phyloP scores from a whole-genome alignment of 2,888 invertebrate species.

The Biston stratarius region DNA sequence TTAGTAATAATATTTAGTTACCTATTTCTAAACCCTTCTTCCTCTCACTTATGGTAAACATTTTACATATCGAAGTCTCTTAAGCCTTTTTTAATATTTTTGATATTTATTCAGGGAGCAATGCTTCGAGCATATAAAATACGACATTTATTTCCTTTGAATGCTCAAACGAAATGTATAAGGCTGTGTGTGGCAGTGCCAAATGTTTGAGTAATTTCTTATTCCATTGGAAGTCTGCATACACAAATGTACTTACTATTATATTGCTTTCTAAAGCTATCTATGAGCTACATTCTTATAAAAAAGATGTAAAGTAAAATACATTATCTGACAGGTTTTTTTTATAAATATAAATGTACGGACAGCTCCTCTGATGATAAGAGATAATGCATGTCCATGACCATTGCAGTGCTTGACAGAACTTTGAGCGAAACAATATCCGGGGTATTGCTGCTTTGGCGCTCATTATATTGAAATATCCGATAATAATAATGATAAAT shows the following conservation, averaged over 20 bases:
- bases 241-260: slow-evolving; percentile 17
- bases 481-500: too few relatives aligned
- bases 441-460: too few relatives aligned
- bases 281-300: slow-evolving; percentile 20
- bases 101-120: slow-evolving; percentile 18
- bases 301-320: too few relatives aligned
- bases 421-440: too few relatives aligned
- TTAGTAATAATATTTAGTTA: not conserved
- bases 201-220: slow-evolving; percentile 41
- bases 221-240: slow-evolving; percentile 37
- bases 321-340: too few relatives aligned
- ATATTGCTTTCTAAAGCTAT: slow-evolving; percentile 6
- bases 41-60: not conserved
- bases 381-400: too few relatives aligned
- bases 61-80: slow-evolving; percentile 15
- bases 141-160: slow-evolving; percentile 37
- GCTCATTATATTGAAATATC: too few relatives aligned
- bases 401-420: too few relatives aligned
- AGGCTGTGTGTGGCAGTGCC: slow-evolving; percentile 31
- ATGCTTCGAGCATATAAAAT: slow-evolving; percentile 13
- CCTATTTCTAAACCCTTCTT: not conserved
- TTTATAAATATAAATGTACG: too few relatives aligned
- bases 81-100: slow-evolving; percentile 7
- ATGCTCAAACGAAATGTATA: slow-evolving; percentile 41
- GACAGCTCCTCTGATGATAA: too few relatives aligned